These are phyloP conservation scores for Lepidochitona cinerea DNA, from an alignment of 2,888 invertebrate species.

Conservation along the genomic window DNA sequence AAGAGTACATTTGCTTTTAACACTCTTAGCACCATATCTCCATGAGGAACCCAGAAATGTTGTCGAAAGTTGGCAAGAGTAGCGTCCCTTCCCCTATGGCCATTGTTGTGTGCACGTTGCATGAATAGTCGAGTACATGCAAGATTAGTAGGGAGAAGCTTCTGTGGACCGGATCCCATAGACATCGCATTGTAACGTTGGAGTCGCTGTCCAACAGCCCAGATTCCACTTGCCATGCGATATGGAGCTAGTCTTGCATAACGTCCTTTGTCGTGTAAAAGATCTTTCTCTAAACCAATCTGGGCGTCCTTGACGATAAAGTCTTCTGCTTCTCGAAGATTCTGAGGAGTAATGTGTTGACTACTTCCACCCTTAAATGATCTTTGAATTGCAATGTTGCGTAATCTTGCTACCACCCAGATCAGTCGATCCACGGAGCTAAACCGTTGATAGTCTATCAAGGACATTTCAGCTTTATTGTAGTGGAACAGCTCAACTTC, in stretches of 20 bases:
- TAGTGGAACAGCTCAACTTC: not conserved
- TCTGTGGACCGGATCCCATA: not conserved
- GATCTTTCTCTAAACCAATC: not conserved
- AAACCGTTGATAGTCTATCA: not conserved
- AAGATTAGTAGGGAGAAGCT: not conserved
- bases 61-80: conserved; percentile 8
- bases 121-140: not conserved
- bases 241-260: conserved; percentile 1
- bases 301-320: conserved; percentile 3
- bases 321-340: conserved; percentile 3
- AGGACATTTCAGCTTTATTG: not conserved
- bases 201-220: conserved; percentile 7
- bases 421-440: not conserved
- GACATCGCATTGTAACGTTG: conserved; percentile 4
- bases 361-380: not conserved
- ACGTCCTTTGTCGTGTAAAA: not conserved
- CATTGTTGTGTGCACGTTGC: not conserved
- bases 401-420: not conserved
- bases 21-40: not conserved
- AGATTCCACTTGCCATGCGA: not conserved
- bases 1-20: not conserved
- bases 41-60: conserved; percentile 10
- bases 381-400: not conserved
- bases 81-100: conserved; percentile 5
- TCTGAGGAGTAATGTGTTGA: not conserved